Conservation (phyloP, 2,797 vertebrate genomes). For the Anguilla anguilla region DNA sequence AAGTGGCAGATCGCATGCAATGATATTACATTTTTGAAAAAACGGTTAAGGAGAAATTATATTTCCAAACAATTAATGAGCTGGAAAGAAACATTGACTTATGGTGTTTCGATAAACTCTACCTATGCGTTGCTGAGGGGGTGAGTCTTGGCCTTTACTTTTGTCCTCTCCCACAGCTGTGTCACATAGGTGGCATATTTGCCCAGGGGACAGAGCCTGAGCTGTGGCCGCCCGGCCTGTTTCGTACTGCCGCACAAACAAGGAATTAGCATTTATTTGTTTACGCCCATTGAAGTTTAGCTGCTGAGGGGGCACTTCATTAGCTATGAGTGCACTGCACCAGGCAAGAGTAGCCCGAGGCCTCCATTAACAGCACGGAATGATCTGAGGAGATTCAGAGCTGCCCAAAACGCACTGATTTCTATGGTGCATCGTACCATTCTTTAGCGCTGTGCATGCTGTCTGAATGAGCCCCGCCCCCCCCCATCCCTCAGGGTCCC, state of each 20-base stretch:
- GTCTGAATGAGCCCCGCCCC: background rate
- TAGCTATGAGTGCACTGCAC: background rate
- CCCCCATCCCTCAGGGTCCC: no score
- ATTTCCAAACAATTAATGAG: background rate
- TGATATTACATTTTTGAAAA: background rate
- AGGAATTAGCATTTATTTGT: constrained; percentile 9
- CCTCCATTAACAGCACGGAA: background rate
- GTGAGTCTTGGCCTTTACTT: background rate
- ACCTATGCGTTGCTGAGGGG: background rate
- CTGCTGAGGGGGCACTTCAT: background rate
- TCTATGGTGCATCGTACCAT: background rate
- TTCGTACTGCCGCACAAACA: background rate
- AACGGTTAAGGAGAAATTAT: background rate
- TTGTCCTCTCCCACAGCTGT: background rate
- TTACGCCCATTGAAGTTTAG: background rate
- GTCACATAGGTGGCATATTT: background rate
- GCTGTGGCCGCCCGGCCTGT: background rate
- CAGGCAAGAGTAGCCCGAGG: background rate
- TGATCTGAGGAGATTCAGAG: background rate
- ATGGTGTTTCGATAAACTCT: background rate
- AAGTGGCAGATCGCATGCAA: background rate
- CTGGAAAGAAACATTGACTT: background rate
- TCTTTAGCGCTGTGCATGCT: background rate
- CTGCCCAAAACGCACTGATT: background rate
- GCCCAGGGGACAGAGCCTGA: background rate